Evolutionary conservation across 2,888 invertebrate species (phyloP).

Genomic region (Nephrotoma appendiculata): DNA sequence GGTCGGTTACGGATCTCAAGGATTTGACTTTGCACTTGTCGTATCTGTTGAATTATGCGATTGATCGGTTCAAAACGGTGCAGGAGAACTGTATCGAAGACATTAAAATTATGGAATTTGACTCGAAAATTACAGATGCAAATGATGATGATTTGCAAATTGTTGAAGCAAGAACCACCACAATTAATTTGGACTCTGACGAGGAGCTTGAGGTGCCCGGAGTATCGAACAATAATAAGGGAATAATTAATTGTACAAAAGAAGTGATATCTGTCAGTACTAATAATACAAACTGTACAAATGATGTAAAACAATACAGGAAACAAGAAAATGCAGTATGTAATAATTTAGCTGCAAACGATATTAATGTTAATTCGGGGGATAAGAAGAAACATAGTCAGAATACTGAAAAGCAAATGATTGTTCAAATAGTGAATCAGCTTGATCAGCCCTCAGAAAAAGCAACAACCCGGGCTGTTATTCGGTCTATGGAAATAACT

Average conservation of each 20-base stretch:
- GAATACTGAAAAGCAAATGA: too few species aligned
- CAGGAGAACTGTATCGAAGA: slow-evolving; percentile 30
- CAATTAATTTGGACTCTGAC: slow-evolving; percentile 30
- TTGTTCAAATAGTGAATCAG: too few species aligned
- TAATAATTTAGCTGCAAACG: too few species aligned
- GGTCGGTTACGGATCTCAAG: slow-evolving; percentile 27
- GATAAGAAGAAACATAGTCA: too few species aligned
- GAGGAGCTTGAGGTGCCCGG: slow-evolving; percentile 17
- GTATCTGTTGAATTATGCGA: slow-evolving; percentile 30
- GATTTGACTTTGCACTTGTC: slow-evolving; percentile 32
- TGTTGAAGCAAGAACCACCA: slow-evolving; percentile 30
- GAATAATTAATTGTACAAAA: neutral
- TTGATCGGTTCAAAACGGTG: slow-evolving; percentile 29
- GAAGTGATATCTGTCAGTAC: neutral
- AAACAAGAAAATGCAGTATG: too few species aligned
- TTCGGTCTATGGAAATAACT: too few species aligned
- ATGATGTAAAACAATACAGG: too few species aligned
- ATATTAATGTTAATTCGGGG: too few species aligned
- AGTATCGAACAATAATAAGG: too few species aligned
- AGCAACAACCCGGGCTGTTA: too few species aligned
- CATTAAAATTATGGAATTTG: slow-evolving; percentile 29
- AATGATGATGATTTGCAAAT: slow-evolving; percentile 32
- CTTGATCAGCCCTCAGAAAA: too few species aligned
- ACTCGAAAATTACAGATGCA: slow-evolving; percentile 19
- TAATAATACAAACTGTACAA: neutral